Conservation (phyloP, 2,113 vertebrate species). For the Phoxinus phoxinus region DNA sequence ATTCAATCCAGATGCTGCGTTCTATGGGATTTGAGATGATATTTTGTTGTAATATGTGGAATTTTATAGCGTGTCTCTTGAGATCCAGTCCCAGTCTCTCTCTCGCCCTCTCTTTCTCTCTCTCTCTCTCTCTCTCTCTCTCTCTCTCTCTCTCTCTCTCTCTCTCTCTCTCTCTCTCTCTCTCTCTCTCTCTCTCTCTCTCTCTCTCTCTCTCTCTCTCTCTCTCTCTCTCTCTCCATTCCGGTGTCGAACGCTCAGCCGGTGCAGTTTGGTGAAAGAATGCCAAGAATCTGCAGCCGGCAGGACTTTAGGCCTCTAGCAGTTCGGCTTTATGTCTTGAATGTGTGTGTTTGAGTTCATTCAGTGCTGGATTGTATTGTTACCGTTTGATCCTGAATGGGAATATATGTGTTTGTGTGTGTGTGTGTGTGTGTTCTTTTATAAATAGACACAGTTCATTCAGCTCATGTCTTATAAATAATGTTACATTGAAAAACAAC, state of each 20-base stretch:
- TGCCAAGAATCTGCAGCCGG: constrained; percentile 76
- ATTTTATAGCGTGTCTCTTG: background rate
- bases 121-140: no score
- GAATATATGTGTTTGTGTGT: background rate
- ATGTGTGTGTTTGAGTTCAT: constrained; percentile 52
- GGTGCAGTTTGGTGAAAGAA: constrained; percentile 68
- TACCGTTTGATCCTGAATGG: background rate
- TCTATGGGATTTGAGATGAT: background rate
- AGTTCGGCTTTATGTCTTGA: constrained; percentile 66
- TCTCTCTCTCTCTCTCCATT: background rate
- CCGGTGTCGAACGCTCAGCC: background rate
- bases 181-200: background rate
- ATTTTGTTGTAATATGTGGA: background rate
- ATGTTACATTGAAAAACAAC: background rate
- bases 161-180: background rate
- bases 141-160: background rate
- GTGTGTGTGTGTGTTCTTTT: background rate
- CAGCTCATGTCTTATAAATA: constrained; percentile 6
- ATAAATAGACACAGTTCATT: background rate
- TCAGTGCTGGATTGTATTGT: background rate
- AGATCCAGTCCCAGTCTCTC: background rate
- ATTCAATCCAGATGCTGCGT: constrained; percentile 35
- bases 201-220: background rate
- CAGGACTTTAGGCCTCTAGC: constrained; percentile 72
- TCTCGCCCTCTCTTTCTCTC: background rate